These are phyloP conservation scores for Galerucella pusilla DNA, from an alignment of 2,888 invertebrate genomes.

Conservation along the genomic window DNA sequence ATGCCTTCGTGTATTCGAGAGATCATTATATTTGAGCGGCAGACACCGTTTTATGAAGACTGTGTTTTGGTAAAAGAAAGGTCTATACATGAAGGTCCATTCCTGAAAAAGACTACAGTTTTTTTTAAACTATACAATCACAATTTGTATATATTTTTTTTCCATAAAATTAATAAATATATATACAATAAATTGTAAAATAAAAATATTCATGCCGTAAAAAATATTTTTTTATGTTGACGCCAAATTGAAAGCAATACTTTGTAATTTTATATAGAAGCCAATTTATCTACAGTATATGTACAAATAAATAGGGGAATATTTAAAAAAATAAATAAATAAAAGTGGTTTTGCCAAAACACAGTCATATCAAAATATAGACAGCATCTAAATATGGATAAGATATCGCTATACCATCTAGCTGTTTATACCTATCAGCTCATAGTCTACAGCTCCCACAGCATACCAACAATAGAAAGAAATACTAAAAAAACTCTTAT, in stretches of 20 bases:
- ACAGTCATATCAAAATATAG: constrained; percentile 47
- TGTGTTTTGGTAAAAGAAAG: constrained; percentile 50
- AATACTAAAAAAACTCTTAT: constrained; percentile 1
- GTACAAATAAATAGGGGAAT: constrained; percentile 24
- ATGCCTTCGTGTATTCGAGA: constrained; percentile 33
- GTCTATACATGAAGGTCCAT: constrained; percentile 32
- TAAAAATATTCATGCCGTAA: background rate
- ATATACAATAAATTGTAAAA: background rate
- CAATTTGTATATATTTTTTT: background rate
- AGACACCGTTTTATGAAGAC: constrained; percentile 38
- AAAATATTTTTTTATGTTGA: constrained; percentile 20
- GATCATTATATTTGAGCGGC: constrained; percentile 30
- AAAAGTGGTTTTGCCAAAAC: constrained; percentile 49
- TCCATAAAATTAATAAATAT: background rate
- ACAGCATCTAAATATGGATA: constrained; percentile 35
- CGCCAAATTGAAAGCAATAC: constrained; percentile 35
- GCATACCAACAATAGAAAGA: background rate
- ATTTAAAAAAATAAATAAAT: background rate
- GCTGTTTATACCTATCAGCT: constrained; percentile 27
- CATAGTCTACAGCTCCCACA: constrained; percentile 37
- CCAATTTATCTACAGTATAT: constrained; percentile 26
- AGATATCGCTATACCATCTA: constrained; percentile 19
- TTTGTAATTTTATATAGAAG: constrained; percentile 16
- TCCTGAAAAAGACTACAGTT: constrained; percentile 30
- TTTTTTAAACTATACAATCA: constrained; percentile 16